These are phyloP conservation scores for Matsumyia berberina DNA, from an alignment of 2,888 invertebrate species.

Conservation along the genomic window DNA sequence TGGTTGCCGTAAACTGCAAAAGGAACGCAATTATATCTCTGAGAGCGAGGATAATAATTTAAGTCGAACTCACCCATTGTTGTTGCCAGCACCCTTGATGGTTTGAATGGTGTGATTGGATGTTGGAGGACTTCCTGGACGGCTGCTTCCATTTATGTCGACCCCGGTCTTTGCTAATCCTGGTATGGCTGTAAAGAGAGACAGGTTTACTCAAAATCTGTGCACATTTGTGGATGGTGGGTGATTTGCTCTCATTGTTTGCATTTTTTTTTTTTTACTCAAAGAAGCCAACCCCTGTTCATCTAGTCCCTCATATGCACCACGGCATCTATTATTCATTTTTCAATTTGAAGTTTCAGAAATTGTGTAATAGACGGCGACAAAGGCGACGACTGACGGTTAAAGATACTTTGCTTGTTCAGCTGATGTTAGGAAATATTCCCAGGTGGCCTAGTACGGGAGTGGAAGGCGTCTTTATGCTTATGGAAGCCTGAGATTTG, in stretches of 20 bases:
- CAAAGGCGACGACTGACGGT: conserved; percentile 14
- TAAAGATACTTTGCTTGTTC: conserved; percentile 59
- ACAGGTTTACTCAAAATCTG: conserved; percentile 17
- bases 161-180: conserved; percentile 87
- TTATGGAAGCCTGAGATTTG: conserved; percentile 50
- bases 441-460: conserved; percentile 58
- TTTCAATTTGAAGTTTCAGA: conserved; percentile 75
- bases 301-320: conserved; percentile 21
- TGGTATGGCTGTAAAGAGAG: conserved; percentile 83
- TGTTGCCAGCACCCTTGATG: conserved; percentile 81
- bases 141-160: conserved; percentile 85
- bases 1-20: conserved; percentile 81
- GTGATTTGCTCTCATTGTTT: conserved; percentile 48
- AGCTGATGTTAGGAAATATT: conserved; percentile 65
- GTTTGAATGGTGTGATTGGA: conserved; percentile 83
- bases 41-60: not conserved
- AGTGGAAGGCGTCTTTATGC: conserved; percentile 4
- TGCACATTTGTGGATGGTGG: conserved; percentile 20
- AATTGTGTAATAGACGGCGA: conserved; percentile 14
- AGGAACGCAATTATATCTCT: conserved; percentile 9
- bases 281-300: conserved; percentile 50
- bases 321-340: conserved; percentile 76
- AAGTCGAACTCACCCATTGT: conserved; percentile 81
- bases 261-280: conserved; percentile 28
- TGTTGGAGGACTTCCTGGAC: conserved; percentile 84